Evolutionary conservation across 2,797 vertebrate species (phyloP), one percentile per base, ranked within the genome.

Genomic region (Eutrigla gurnardus): DNA sequence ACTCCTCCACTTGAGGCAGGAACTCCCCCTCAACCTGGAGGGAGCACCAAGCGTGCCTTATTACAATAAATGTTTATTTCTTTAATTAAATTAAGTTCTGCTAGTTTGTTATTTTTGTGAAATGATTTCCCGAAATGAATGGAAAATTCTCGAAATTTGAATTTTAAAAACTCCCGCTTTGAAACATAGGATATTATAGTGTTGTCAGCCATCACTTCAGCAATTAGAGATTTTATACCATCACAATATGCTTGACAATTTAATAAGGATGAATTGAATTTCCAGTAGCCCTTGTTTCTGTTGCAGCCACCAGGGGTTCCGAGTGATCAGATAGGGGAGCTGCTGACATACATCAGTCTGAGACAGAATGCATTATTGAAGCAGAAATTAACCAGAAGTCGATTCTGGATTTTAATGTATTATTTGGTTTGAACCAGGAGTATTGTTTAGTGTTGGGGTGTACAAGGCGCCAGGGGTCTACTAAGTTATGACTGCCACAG

Each of bases 211-310:
- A 47, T 63, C 25, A 47, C 46, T 58, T 39, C 55, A n/a, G 4
- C 17, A 10, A 18, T 64, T 18, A 36, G 45, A 37, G 62, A 50
- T 39, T 50, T 50, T 11, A 50, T 65, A n/a, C n/a, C 47, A 39
- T 72, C 45, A 64, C 10, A 53, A 36, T 47, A 74, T 15, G 7
- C 9, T n/a, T 65, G 43, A 13, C 4, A 59, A 45, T 73, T 65
- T 61, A 78, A n/a, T n/a, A n/a, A n/a, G n/a, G n/a, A n/a, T n/a
- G 58, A 53, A 55, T 69, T 65, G 8, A 74, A 77, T 70, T 74
- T 78, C 65, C 70, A 70, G 36, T 65, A 82, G 0, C 64, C 64
- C 32, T 67, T 66, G 49, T 69, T 77, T 8, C 25, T 65, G 13
- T 3, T 18, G 8, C 7, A 9, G 12, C 3, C 35, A 67, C 18